These are phyloP conservation scores for Macrophya alboannulata DNA, from an alignment of 2,888 invertebrate genomes.

Conservation along the genomic window DNA sequence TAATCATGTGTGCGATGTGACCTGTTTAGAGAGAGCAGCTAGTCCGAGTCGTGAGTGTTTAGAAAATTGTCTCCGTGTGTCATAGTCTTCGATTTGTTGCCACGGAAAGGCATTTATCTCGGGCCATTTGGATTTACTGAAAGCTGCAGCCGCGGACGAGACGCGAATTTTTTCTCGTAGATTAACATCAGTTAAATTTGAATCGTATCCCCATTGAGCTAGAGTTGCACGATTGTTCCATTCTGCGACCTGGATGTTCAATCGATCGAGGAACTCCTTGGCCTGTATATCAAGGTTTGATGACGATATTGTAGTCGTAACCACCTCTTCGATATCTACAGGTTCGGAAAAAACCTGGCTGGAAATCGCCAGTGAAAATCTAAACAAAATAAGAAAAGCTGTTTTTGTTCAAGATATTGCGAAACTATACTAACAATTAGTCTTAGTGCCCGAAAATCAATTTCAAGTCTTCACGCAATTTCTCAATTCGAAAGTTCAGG, in stretches of 20 bases:
- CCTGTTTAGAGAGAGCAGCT: slow-evolving; percentile 87
- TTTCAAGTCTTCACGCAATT: not conserved
- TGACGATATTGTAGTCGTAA: not conserved
- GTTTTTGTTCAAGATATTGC: not conserved
- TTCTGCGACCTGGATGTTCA: slow-evolving; percentile 84
- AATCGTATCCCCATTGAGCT: slow-evolving; percentile 89
- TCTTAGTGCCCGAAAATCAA: not conserved
- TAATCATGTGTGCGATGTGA: slow-evolving; percentile 62
- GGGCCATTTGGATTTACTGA: slow-evolving; percentile 85
- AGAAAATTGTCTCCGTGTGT: slow-evolving; percentile 88
- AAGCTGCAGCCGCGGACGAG: slow-evolving; percentile 80
- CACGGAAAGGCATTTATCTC: slow-evolving; percentile 88
- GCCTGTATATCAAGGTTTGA: slow-evolving; percentile 74
- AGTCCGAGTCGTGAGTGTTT: slow-evolving; percentile 88
- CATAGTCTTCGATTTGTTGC: slow-evolving; percentile 87
- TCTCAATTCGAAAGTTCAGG: not conserved
- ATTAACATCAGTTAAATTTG: slow-evolving; percentile 89
- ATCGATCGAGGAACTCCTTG: slow-evolving; percentile 83
- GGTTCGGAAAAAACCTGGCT: not conserved
- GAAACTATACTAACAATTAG: not conserved
- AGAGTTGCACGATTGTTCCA: slow-evolving; percentile 84
- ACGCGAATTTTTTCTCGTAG: slow-evolving; percentile 82
- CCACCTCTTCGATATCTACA: not conserved
- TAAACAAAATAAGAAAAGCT: not conserved
- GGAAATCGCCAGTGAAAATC: slow-evolving; percentile 19